Evolutionary conservation across 2,888 invertebrate genomes (phyloP).

Genomic region (Pyralis farinalis): DNA sequence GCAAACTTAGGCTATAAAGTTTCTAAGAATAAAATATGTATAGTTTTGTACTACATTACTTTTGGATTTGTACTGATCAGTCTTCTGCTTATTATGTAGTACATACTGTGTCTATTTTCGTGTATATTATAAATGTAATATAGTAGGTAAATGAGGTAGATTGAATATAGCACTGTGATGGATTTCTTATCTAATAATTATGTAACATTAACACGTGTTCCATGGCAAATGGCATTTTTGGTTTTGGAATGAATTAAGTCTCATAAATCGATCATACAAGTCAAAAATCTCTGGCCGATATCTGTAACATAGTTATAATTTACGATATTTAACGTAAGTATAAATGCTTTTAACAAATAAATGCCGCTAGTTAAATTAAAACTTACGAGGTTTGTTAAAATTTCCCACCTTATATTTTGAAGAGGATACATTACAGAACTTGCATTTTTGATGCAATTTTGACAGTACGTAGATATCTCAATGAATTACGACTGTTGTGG

Average conservation of each 20-base stretch:
- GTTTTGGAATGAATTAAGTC: constrained; percentile 9
- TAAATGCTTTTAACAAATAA: constrained; percentile 23
- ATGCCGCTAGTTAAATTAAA: constrained; percentile 18
- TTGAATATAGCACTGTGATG: constrained; percentile 15
- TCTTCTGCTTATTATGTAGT: constrained; percentile 58
- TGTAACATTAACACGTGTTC: neutral
- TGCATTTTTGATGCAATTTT: constrained; percentile 16
- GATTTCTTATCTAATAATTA: neutral
- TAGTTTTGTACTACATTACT: constrained; percentile 57
- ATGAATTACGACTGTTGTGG: constrained; percentile 54
- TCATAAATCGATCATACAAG: neutral
- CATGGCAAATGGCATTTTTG: constrained; percentile 1
- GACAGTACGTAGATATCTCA: no score
- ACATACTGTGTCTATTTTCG: constrained; percentile 30
- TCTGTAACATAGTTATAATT: neutral
- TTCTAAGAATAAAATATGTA: constrained; percentile 52
- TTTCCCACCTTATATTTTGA: no score
- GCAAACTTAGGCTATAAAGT: constrained; percentile 54
- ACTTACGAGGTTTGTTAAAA: neutral
- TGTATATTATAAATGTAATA: constrained; percentile 12
- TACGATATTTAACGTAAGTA: constrained; percentile 8
- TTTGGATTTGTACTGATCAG: constrained; percentile 72
- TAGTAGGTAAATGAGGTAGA: constrained; percentile 62
- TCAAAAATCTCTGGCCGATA: neutral
- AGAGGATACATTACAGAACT: constrained; percentile 6